These are phyloP conservation scores for Chydorus sphaericus DNA, from an alignment of 2,888 invertebrate genomes.

Conservation along the genomic window DNA sequence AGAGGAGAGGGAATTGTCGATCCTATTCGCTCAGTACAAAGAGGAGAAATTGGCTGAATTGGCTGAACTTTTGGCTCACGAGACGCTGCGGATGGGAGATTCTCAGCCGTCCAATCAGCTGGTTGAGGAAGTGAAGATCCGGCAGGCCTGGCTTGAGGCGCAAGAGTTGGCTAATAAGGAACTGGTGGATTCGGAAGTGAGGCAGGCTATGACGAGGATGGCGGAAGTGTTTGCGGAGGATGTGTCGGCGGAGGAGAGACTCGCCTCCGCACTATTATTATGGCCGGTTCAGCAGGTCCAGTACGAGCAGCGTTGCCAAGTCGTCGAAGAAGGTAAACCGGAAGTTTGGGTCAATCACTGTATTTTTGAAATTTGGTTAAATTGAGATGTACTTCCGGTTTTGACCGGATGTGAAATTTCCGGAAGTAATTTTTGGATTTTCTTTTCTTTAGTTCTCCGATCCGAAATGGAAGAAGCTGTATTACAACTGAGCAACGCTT, in stretches of 20 bases:
- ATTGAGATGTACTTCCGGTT: too few species aligned
- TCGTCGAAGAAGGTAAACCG: conserved; percentile 55
- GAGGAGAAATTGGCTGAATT: conserved; percentile 50
- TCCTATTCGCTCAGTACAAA: conserved; percentile 47
- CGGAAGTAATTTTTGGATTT: too few species aligned
- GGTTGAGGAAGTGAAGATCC: conserved; percentile 47
- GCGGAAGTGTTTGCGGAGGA: conserved; percentile 50
- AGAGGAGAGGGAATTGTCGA: conserved; percentile 45
- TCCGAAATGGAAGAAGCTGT: conserved; percentile 56
- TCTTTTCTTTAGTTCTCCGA: too few species aligned
- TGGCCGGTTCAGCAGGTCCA: conserved; percentile 9
- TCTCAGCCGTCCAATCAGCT: conserved; percentile 20
- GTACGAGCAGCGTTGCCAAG: conserved; percentile 58
- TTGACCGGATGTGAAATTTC: too few species aligned
- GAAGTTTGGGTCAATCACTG: too few species aligned
- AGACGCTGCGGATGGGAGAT: conserved; percentile 40
- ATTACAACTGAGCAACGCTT: conserved; percentile 47
- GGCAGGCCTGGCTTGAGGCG: conserved; percentile 59
- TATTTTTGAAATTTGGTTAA: too few species aligned
- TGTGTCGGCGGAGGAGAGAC: conserved; percentile 38
- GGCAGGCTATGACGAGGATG: conserved; percentile 52
- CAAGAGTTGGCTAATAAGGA: conserved; percentile 58
- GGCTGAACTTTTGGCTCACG: conserved; percentile 51
- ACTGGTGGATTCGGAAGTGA: conserved; percentile 59
- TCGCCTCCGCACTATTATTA: conserved; percentile 34